phyloP scores from a whole-genome alignment of 2,113 vertebrate species.

The Phycodurus eques region DNA sequence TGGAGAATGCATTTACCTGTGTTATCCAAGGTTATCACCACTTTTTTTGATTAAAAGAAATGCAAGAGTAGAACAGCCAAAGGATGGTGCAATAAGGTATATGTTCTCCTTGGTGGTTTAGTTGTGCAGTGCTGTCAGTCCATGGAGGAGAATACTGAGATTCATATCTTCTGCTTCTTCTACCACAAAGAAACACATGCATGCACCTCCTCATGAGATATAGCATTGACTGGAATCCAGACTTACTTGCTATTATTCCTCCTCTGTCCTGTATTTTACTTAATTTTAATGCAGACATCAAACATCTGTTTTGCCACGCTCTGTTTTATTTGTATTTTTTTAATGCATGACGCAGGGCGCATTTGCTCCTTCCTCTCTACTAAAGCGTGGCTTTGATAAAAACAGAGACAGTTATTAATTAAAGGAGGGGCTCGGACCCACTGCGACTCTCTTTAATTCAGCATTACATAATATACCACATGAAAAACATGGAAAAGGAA shows the following conservation, averaged over 20 bases:
- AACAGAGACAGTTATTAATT: conserved; percentile 66
- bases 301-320: conserved; percentile 39
- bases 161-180: not conserved
- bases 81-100: no score
- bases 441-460: conserved; percentile 52
- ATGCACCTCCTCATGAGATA: conserved; percentile 25
- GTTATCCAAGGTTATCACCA: no score
- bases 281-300: conserved; percentile 8
- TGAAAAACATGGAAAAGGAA: conserved; percentile 18
- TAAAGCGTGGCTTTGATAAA: conserved; percentile 65
- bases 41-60: no score
- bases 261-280: conserved; percentile 39
- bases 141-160: not conserved
- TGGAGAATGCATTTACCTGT: no score
- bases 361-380: conserved; percentile 49
- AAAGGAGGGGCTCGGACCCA: conserved; percentile 38
- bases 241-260: conserved; percentile 25
- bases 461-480: conserved; percentile 7
- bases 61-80: no score
- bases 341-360: conserved; percentile 36
- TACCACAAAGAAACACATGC: conserved; percentile 40
- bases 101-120: no score
- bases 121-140: not conserved
- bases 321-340: conserved; percentile 21
- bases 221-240: conserved; percentile 31